Base-by-base conservation (phyloP, 2,888 invertebrate genomes). In the Drosophila subquinaria region DNA sequence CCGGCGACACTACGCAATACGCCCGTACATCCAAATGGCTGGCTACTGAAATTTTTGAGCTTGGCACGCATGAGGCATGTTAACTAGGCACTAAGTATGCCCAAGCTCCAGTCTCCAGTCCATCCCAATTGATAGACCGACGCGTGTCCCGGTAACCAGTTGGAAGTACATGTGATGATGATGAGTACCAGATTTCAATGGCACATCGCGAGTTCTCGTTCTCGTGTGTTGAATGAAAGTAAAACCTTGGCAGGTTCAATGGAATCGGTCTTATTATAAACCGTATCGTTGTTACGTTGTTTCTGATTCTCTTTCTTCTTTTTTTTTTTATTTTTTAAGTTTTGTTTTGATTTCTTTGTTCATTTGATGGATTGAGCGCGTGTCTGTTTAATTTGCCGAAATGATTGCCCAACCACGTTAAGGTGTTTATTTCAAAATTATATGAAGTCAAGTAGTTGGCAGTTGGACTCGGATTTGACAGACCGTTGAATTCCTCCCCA, bases 1-100 rank as follows among this genome's bases (percentile, higher is more conserved):
- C 43, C 64, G 65, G 51, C 73, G 63, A 64, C 51, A 65, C 84
- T 87, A 82, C 84, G 87, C 74, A 81, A 84, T 63, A 82, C 81
- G 51, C 68, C 53, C 69, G 55, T 69, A 69, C 71, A 86, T 79
- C 67, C 64, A 65, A 82, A 73, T 73, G 65, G 5, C 56, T 51
- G 45, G 60, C 59, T 69, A 74, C 61, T 70, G 30, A 79, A 79
- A 61, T 57, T 60, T 63, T 71, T 73, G 56, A 64, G 57, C 17
- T 30, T n/a, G 60, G 35, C n/a, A 73, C 80, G 68, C 68, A 48
- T 45, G 9, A 40, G 59, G 79, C 78, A 80, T 79, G 57, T 51
- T 67, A 79, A 79, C 78, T 51, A 65, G 40, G 15, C 36, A n/a
- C 33, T 13, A 42, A 30, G 23, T 48, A 48, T 36, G 40, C 38